phyloP scores from a whole-genome alignment of 2,113 vertebrate species.

The Chitala chitala region DNA sequence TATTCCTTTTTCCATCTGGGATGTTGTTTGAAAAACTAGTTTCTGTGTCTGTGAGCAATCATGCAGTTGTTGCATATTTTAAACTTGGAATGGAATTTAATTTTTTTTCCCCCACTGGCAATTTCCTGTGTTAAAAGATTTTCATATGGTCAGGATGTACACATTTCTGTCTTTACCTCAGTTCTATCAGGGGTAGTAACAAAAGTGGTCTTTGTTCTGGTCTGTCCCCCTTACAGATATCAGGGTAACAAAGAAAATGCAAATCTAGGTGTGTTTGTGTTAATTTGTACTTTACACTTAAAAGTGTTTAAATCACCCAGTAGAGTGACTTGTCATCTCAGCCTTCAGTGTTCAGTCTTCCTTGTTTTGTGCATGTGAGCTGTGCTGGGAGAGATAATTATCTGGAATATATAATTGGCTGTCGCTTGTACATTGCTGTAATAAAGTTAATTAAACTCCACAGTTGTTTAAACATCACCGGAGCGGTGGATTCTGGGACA shows the following conservation, averaged over 20 bases:
- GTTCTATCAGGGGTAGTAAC: not conserved
- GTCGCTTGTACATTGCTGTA: not conserved
- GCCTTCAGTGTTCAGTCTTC: too few species aligned
- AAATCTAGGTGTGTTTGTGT: not conserved
- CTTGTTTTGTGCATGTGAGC: not conserved
- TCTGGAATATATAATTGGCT: not conserved
- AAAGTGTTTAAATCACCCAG: too few species aligned
- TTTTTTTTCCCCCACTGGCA: not conserved
- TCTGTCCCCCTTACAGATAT: too few species aligned
- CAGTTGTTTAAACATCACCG: not conserved
- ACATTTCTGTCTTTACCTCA: not conserved
- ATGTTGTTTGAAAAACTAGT: not conserved
- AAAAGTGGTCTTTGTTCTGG: not conserved
- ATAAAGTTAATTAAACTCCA: slow-evolving; percentile 9
- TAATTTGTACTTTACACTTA: not conserved
- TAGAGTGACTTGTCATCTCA: too few species aligned
- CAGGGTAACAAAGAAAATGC: too few species aligned
- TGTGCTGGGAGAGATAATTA: not conserved
- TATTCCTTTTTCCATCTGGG: not conserved
- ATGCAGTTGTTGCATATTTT: not conserved
- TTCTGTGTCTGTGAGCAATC: slow-evolving; percentile 3
- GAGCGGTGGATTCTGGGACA: not conserved
- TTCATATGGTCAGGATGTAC: not conserved
- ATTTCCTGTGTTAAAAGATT: not conserved
- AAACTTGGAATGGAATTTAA: not conserved